These are phyloP conservation scores for Stichopus horrens DNA, from an alignment of 53 echinoderm and acorn worm genomes.

Conservation along the genomic window DNA sequence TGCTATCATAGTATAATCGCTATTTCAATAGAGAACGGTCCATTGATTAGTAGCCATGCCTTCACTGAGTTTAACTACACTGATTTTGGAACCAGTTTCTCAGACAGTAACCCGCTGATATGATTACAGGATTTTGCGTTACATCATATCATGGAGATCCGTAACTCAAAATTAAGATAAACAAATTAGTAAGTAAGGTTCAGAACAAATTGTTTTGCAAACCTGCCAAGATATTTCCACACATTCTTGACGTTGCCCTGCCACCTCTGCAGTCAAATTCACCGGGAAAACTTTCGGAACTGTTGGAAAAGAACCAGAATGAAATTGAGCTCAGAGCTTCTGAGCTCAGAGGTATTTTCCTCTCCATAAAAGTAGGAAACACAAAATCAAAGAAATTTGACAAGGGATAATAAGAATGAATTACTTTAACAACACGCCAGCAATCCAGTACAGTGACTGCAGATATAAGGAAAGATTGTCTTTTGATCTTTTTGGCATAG, in stretches of 20 bases:
- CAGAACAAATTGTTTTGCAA: background rate
- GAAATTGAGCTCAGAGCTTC: background rate
- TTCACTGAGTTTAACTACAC: background rate
- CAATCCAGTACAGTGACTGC: no score
- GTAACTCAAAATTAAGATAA: background rate
- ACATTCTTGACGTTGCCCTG: background rate
- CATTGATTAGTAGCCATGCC: background rate
- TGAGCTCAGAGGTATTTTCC: no score
- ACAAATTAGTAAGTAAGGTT: background rate
- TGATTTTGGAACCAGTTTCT: background rate
- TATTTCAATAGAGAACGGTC: background rate
- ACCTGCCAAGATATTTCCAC: background rate
- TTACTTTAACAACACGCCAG: no score
- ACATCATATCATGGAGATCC: background rate
- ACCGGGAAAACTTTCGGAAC: background rate
- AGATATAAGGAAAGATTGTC: no score
- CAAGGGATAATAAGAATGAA: no score
- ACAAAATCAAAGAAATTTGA: no score
- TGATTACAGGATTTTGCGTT: background rate
- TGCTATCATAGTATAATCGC: no score
- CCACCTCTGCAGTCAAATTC: background rate
- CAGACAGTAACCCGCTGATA: background rate
- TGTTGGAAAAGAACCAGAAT: background rate
- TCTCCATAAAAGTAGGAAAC: no score
- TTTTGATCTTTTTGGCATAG: no score